A percentile compares a stretch with the other conserved stretches of the same genome.
Conservation (phyloP, 2,113 vertebrate species). For the Gallinago undulata region DNA sequence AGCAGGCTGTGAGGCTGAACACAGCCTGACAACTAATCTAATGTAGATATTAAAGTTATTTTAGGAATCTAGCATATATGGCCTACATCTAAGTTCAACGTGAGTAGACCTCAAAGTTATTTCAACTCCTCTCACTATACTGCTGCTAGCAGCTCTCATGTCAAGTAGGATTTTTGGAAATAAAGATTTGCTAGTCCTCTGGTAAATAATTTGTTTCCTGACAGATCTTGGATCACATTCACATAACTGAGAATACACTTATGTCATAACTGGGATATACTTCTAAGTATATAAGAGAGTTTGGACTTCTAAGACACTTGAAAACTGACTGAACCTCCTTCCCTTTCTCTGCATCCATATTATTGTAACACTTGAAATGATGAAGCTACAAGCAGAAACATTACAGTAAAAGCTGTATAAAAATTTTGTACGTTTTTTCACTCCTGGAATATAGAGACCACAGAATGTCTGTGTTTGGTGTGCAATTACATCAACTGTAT, state of each 20-base stretch:
- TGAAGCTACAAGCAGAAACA: background rate
- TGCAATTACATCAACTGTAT: background rate
- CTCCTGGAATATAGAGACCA: background rate
- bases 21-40: background rate
- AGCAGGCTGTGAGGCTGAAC: constrained; percentile 2
- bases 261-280: background rate
- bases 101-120: background rate
- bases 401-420: background rate
- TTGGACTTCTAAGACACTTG: background rate
- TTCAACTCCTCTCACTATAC: background rate
- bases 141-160: background rate
- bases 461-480: background rate
- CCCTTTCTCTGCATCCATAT: background rate
- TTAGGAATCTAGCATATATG: background rate
- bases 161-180: background rate
- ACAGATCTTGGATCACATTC: background rate
- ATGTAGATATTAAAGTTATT: constrained; percentile 37
- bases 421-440: background rate
- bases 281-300: background rate
- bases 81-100: constrained; percentile 10
- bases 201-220: background rate
- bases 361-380: background rate
- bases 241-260: too few relatives aligned
- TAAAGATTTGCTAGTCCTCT: background rate
- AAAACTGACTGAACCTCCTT: background rate